Evolutionary conservation across 2,888 invertebrate species (phyloP), one percentile per base, ranked within the genome.

Genomic region (Alentia gelatinosa): DNA sequence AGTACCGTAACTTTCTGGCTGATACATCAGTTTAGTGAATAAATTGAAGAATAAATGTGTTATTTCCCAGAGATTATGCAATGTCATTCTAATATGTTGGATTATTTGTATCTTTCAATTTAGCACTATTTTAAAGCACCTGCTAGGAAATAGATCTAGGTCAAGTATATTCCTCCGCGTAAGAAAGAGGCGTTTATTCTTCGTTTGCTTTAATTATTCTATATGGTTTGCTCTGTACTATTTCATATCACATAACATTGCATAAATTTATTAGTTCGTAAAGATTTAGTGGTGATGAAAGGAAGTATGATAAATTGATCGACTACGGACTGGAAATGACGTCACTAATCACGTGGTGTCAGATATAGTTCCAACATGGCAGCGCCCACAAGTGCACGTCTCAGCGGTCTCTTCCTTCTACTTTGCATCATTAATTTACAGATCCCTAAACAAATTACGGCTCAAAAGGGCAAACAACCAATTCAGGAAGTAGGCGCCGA

Each of bases 321-420:
- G 7, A 47, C 7, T 4, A n/a, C 56, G 5, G n/a, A n/a, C 56
- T 3, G 56, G 19, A 12, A 56, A 56, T 56, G 3, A 74, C 74
- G 74, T 33, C 74, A 74, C 15, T 30, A 15, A 26, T 79, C 79
- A 79, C 79, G 79, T 79, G 79, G 39, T 79, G 19, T 37, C 23
- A 79, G 3, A 37, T 79, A 39, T 79, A 79, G 79, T 79, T 68
- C 79, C 79, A 86, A 86, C 5, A 86, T 86, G 86, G 86, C 86
- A 19, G 86, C 86, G 47, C 47, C 86, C 86, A 86, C 47, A 35
- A 47, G 33, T 33, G 0, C 23, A 47, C 86, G 42, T 26, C 42
- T 86, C 86, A 4, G 30, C 86, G 23, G 47, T 23, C 30, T 86
- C 1, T 47, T 86, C 30, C 35, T 42, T 5, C 50, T 50, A 0